Evolutionary conservation across 2,797 vertebrate species (phyloP), one percentile per base, ranked within the genome.

Genomic region (Ficedula albicollis): DNA sequence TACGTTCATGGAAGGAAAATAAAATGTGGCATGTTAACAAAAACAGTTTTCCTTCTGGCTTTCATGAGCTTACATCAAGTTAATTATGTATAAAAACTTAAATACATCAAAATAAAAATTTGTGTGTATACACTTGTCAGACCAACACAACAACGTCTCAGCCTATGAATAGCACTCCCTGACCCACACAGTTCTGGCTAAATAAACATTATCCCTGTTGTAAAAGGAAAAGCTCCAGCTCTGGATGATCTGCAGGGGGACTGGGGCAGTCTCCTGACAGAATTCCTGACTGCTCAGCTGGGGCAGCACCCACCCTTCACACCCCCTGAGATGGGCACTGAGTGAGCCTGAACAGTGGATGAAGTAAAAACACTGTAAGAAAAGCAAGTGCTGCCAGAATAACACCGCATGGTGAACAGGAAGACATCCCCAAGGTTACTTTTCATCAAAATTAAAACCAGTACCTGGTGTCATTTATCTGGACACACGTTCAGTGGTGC

Each of bases 271-370:
- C 43, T 60, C 34, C 63, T 12, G 30, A 7, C 9, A 54, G 41
- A 10, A 23, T 4, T 36, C 48, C 48, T 27, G 14, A 8, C 51
- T 48, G 55, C 58, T 48, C 11, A 51, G 18, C 66, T 52, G 58
- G 19, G 20, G 60, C 6, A 23, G 49, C 4, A 9, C 38, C 26
- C 56, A 32, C 39, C 41, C 41, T 27, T 16, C 54, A 44, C 49
- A 39, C 44, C 34, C 36, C 11, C 10, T 1, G 6, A 46, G 36
- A 48, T 1, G 12, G 34, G 5, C 22, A 30, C 1, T 13, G 10
- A 44, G 13, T 11, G 6, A 29, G 38, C 11, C 27, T 43, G 23
- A 13, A 5, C 41, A 46, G n/a, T 2, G 15, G 18, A 10, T 29
- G 26, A 74, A 68, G 29, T 1, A 59, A 1, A 56, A 91, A 43